Conservation (phyloP, 2,888 invertebrate species). For the Ophioninae sp. region DNA sequence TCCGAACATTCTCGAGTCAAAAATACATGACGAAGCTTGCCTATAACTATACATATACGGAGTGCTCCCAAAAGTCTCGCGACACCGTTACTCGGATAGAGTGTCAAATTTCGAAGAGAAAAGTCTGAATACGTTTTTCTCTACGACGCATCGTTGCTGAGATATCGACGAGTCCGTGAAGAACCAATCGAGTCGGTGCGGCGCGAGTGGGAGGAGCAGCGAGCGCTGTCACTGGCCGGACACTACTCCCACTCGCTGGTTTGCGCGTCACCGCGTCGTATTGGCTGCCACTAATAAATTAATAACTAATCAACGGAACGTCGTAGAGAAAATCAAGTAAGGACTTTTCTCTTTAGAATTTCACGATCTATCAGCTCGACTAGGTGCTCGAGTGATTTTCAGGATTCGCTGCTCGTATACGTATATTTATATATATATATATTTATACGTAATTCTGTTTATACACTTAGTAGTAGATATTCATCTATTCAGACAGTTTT, state of each 20-base stretch:
- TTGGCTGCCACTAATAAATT: background rate
- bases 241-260: background rate
- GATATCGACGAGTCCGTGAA: background rate
- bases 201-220: background rate
- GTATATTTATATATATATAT: conserved; percentile 38
- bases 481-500: conserved; percentile 70
- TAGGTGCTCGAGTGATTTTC: background rate
- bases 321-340: background rate
- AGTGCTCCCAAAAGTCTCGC: background rate
- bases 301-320: background rate
- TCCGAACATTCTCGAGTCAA: conserved; percentile 74
- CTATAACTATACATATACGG: conserved; percentile 61
- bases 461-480: conserved; percentile 73
- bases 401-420: background rate
- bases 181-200: background rate
- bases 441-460: conserved; percentile 53
- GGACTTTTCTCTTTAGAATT: background rate
- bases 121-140: background rate
- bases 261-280: background rate
- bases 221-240: background rate
- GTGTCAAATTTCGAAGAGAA: background rate
- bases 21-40: conserved; percentile 75
- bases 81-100: background rate
- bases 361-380: background rate
- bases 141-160: background rate